Base-by-base conservation (phyloP, 2,797 vertebrate species). In the Gymnothorax javanicus region DNA sequence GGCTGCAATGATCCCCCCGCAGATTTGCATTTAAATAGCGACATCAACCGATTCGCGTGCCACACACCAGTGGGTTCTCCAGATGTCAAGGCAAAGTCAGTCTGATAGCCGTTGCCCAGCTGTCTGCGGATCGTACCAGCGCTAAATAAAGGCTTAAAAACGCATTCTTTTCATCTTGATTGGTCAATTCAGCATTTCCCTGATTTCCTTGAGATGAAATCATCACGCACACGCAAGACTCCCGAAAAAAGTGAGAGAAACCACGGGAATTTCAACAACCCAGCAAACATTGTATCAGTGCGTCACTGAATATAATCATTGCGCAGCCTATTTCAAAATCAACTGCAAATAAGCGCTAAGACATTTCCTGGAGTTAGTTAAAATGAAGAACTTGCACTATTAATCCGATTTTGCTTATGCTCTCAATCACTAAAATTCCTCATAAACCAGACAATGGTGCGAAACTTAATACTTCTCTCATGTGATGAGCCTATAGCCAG, bases 1-100 rank as follows among this genome's bases (percentile, higher is more conserved):
- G 95, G 95, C 96, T 96, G 92, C 96, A 95, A 94, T 95, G 96
- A 96, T 96, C 95, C 95, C 33, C 87, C 75, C 75, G 43, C 85
- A 92, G 94, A 97, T 98, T 98, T 97, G 97, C 98, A 98, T 98
- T 97, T 98, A 98, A 98, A 98, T 98, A 97, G 97, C 97, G 94
- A 97, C 97, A 98, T 98, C 96, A 97, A 97, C 97, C 96, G 93
- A 95, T 96, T 95, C 96, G 96, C 95, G 94, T 95, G 94, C 95
- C 95, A 96, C 96, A 96, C 96, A 97, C 95, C 96, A 96, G 95
- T 95, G 96, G 97, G 95, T 97, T 95, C 97, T 96, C 97, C 97
- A 98, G 97, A 97, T 98, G 97, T 97, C 97, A 96, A 93, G 91
- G 95, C 94, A 96, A 94, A 97, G 97, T 94, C 95, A 96, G 94